Percentiles rank a stretch among this genome's conserved stretches.
These are phyloP conservation scores for Todiramphus chloris DNA, from an alignment of 2,113 vertebrate genomes.

Conservation along the genomic window DNA sequence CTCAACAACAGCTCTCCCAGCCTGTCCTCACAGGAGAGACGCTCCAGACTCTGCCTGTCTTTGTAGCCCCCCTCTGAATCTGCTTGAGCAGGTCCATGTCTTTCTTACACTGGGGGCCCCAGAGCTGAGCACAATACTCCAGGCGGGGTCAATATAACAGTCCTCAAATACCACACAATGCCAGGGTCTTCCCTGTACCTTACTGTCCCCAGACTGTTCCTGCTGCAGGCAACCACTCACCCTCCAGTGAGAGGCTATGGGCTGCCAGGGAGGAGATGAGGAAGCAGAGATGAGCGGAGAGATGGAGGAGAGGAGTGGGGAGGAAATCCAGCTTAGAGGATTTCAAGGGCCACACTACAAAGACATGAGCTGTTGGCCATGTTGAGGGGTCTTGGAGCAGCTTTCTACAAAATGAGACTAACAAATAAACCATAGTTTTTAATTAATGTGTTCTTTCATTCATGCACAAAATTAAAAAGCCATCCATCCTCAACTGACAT, in stretches of 20 bases:
- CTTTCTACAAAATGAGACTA: not conserved
- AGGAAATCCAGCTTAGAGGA: not conserved
- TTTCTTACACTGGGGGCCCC: not conserved
- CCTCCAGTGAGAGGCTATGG: not conserved
- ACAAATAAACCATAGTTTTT: slow-evolving; percentile 30
- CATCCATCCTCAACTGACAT: not conserved
- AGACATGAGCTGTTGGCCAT: not conserved
- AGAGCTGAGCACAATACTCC: not conserved
- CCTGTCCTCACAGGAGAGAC: not conserved
- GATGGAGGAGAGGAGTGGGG: not conserved
- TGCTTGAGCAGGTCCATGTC: not conserved
- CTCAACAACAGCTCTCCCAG: not conserved
- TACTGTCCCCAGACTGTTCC: not conserved
- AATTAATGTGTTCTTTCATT: slow-evolving; percentile 41
- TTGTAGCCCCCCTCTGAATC: not conserved
- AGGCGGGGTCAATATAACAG: not conserved
- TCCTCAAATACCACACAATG: not conserved
- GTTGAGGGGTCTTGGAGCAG: not conserved
- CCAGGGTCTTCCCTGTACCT: not conserved
- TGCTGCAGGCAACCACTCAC: not conserved
- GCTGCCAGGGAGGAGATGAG: not conserved
- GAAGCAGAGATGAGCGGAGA: not conserved
- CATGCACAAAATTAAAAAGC: slow-evolving; percentile 41
- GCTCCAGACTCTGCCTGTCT: not conserved
- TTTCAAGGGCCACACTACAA: not conserved